Evolutionary conservation across 2,797 vertebrate species (phyloP).

Genomic region (Diplodus puntazzo): DNA sequence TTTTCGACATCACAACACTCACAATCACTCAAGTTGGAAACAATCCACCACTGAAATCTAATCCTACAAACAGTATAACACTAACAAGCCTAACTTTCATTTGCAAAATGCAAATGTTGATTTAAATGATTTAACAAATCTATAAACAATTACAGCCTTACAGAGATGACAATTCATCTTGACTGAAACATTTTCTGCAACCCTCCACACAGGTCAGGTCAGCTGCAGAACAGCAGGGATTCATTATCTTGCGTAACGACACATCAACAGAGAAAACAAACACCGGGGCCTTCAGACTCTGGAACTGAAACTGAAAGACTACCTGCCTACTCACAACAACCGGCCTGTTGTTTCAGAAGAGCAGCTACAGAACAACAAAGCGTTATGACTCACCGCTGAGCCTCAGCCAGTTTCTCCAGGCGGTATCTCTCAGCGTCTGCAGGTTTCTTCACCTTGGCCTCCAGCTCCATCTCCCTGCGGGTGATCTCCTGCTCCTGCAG

Average conservation of each 20-base stretch:
- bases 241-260: neutral
- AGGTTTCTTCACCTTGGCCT: constrained; percentile 91
- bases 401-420: constrained; percentile 90
- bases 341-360: neutral
- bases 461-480: constrained; percentile 91
- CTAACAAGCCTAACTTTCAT: too few species aligned
- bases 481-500: constrained; percentile 93
- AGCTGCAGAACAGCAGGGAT: neutral
- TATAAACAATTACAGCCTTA: too few species aligned
- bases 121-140: too few species aligned
- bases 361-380: neutral
- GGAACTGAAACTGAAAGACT: neutral
- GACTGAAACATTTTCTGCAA: too few species aligned
- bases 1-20: too few species aligned
- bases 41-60: too few species aligned
- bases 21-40: too few species aligned
- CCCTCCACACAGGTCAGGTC: neutral
- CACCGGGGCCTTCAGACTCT: neutral
- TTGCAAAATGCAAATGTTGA: too few species aligned
- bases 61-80: too few species aligned
- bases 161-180: too few species aligned
- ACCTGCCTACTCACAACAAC: neutral
- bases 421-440: constrained; percentile 91
- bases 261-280: neutral
- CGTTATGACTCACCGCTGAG: constrained; percentile 84